A percentile compares a stretch with the other conserved stretches of the same genome.
phyloP scores from a whole-genome alignment of 2,888 invertebrate genomes.

The Andrena bucephala region DNA sequence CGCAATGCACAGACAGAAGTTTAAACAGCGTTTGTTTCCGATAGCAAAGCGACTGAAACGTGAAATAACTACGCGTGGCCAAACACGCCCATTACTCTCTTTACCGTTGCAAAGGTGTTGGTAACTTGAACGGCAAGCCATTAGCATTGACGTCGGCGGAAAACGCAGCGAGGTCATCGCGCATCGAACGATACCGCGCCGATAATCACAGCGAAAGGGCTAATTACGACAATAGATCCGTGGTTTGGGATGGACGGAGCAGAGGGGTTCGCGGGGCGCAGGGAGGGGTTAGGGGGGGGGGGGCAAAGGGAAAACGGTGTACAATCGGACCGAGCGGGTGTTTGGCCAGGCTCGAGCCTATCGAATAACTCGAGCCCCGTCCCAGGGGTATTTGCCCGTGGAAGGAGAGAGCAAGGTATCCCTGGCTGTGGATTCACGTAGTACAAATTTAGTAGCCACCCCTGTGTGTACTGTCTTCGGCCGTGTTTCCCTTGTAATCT shows the following conservation, averaged over 20 bases:
- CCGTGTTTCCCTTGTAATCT: constrained; percentile 69
- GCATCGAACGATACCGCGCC: constrained; percentile 30
- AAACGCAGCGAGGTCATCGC: neutral
- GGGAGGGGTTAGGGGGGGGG: constrained; percentile 10
- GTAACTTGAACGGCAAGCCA: constrained; percentile 29
- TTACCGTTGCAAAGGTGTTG: constrained; percentile 53
- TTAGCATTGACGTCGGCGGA: neutral
- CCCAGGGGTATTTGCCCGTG: constrained; percentile 59
- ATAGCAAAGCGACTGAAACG: constrained; percentile 35
- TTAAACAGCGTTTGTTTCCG: neutral
- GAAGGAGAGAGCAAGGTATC: constrained; percentile 51
- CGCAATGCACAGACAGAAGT: neutral
- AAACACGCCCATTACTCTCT: constrained; percentile 71
- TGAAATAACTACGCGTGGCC: constrained; percentile 75
- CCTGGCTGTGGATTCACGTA: constrained; percentile 53
- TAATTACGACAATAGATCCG: constrained; percentile 58
- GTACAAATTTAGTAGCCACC: constrained; percentile 61
- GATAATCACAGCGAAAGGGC: constrained; percentile 41
- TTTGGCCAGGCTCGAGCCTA: constrained; percentile 61
- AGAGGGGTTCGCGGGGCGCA: neutral
- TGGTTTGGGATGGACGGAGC: constrained; percentile 5
- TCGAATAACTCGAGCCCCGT: constrained; percentile 58
- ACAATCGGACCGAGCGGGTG: constrained; percentile 52
- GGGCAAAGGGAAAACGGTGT: constrained; percentile 44
- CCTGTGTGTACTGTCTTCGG: constrained; percentile 63